Base-by-base conservation (phyloP, 2,113 vertebrate species). In the Sinocyclocheilus anshuiensis region DNA sequence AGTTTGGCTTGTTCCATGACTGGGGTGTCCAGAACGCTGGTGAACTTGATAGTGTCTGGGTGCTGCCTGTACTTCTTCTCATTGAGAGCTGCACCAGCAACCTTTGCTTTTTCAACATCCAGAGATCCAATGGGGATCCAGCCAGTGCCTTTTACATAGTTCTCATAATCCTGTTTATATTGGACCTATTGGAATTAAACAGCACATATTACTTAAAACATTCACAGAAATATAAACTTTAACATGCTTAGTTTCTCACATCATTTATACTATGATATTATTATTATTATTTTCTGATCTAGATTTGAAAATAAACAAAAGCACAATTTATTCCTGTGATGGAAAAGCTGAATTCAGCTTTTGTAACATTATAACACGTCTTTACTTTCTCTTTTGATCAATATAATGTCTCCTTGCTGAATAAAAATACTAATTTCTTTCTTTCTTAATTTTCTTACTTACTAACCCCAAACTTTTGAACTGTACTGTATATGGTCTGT, bases 61-160 rank as follows among this genome's bases (percentile, higher is more conserved):
- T 94, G 96, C 84, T 97, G 97, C 13, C 97, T 93, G 91, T 98
- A 98, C 15, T 95, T 97, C 72, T 91, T 95, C 90, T 98, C 97
- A 89, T 96, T 89, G 84, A 97, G 89, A 85, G 96, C 97, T 20
- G 94, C 93, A 22, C 85, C 95, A 0, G 97, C 97, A 53, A 89
- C 85, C 91, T 93, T 97, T 26, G 92, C 96, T 88, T 94, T 97
- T 87, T 98, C 97, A 81, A 95, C 94, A 0, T 97, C 97, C 15
- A 98, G 89, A 16, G 97, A 98, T 45, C 97, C 97, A 53, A 97
- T 95, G 1, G 97, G 96, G 18, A 97, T 87, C 97, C 97, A 99
- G 77, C 96, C 96, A 6, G 89, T 93, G 87, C 97, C 97, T 91
- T 97, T 98, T 85, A 97, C 92, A 61, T 92, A 96, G 76, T 18